Base-by-base conservation (phyloP, 1,140 invertebrate genomes). In the Maniola jurtina region DNA sequence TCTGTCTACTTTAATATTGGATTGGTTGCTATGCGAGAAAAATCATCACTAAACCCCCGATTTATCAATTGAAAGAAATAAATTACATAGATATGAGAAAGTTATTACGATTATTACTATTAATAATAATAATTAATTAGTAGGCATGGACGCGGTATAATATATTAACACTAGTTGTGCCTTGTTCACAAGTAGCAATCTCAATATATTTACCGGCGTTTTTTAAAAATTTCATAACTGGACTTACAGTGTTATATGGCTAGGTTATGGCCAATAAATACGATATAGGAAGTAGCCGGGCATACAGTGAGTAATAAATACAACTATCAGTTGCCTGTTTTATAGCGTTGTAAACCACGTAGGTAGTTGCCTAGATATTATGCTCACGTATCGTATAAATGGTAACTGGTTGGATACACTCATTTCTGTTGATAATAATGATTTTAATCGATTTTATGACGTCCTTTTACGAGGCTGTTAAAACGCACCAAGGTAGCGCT, bases 301-400 rank as follows among this genome's bases (percentile, higher is more conserved):
- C 52, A 36, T 48, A 67, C 50, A 45, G 47, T 40, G 47, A 58
- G 64, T 70, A 71, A 72, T 79, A 75, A 75, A 77, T 63, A 73
- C 65, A 66, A 66, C 68, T 71, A 77, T 75, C 71, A 66, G 74
- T 78, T 71, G 73, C 61, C 57, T 16, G 65, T 75, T 78, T 82
- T 74, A 79, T 70, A 75, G 55, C 73, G 71, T 58, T 71, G 38
- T 78, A 71, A 77, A 52, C 14, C 48, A 72, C 68, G 34, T 57
- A 60, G 25, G 25, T 25, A 25, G 25, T 25, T 25, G 25, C 25
- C 25, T 25, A 25, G 68, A 74, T 68, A 70, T 67, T 68, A 70
- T 67, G 48, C 59, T 66, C 68, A 72, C 66, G 65, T 72, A 73
- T 64, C 40, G 36, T 47, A 66, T 45, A 33, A 45, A 45, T 13